Conservation (phyloP, 2,113 vertebrate species). For the Donacobius atricapilla region DNA sequence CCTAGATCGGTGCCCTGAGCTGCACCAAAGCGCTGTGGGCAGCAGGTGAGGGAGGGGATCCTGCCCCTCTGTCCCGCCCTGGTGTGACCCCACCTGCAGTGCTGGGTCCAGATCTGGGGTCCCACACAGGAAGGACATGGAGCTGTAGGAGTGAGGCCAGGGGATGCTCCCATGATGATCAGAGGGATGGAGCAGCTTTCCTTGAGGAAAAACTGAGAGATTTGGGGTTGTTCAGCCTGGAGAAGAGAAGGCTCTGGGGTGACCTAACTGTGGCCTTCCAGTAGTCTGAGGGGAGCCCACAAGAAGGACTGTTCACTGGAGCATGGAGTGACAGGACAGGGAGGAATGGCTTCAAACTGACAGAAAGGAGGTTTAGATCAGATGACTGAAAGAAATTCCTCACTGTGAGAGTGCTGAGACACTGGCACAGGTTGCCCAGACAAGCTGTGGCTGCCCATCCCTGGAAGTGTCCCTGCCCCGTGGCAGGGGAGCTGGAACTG, state of each 20-base stretch:
- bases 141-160: background rate
- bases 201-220: background rate
- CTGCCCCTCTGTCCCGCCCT: background rate
- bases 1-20: fast-evolving
- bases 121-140: background rate
- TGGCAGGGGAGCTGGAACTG: background rate
- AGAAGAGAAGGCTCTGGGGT: background rate
- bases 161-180: background rate
- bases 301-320: background rate
- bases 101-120: background rate
- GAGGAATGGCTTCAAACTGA: fast-evolving
- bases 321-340: background rate
- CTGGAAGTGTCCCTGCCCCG: too few species aligned
- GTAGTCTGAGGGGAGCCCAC: background rate
- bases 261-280: fast-evolving
- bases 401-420: fast-evolving
- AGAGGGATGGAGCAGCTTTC: background rate
- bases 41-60: background rate
- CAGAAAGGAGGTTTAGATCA: background rate
- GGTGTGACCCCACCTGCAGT: background rate
- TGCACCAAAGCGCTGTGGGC: background rate
- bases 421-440: background rate
- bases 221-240: fast-evolving
- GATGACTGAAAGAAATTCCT: background rate
- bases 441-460: background rate